phyloP scores from a whole-genome alignment of 2,888 invertebrate species.

The Nezara viridula region DNA sequence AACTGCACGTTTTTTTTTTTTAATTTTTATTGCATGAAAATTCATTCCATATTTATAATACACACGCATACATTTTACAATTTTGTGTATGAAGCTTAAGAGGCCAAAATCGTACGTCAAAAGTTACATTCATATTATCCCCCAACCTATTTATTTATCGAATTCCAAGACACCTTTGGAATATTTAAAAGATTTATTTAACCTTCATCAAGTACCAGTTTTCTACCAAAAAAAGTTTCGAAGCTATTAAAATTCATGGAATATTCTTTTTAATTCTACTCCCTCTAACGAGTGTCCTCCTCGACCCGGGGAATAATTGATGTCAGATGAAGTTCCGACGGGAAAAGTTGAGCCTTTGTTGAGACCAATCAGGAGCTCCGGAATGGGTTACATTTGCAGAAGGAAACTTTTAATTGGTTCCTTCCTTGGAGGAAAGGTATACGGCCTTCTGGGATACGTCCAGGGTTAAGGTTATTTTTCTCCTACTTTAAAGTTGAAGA shows the following conservation, averaged over 20 bases:
- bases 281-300: not conserved
- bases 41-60: too few species aligned
- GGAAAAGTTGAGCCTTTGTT: constrained; percentile 27
- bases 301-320: not conserved
- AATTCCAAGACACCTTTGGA: too few species aligned
- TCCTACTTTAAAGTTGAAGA: not conserved
- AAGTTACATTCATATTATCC: too few species aligned
- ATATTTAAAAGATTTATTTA: too few species aligned
- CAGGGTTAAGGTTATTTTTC: not conserved
- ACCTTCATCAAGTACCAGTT: too few species aligned
- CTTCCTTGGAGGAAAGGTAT: not conserved
- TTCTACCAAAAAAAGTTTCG: not conserved
- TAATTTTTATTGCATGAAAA: too few species aligned
- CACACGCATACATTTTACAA: too few species aligned
- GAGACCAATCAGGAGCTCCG: not conserved
- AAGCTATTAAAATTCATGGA: not conserved
- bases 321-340: not conserved
- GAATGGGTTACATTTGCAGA: not conserved
- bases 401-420: constrained; percentile 40
- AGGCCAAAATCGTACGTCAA: too few species aligned
- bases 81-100: too few species aligned
- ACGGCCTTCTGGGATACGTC: not conserved
- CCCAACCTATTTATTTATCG: too few species aligned
- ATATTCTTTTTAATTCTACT: not conserved
- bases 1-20: too few species aligned